A percentile compares a stretch with the other conserved stretches of the same genome.
Evolutionary conservation across 2,888 invertebrate genomes (phyloP).

Genomic region (Congeria kusceri): DNA sequence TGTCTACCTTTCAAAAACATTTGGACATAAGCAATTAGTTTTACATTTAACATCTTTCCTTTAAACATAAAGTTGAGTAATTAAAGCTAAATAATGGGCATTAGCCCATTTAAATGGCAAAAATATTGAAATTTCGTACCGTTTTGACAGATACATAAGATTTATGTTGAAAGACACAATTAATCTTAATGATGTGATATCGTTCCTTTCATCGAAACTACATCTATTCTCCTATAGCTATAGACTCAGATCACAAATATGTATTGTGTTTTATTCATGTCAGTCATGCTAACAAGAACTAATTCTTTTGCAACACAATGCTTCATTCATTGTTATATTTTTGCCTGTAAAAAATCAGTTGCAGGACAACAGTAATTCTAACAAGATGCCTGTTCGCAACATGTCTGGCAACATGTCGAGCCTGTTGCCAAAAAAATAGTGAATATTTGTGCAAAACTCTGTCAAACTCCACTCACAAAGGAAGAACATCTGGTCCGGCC

Average conservation of each 20-base stretch:
- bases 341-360: too few relatives aligned
- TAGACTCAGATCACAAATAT: constrained; percentile 10
- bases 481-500: too few relatives aligned
- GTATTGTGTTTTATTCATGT: constrained; percentile 6
- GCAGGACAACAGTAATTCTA: too few relatives aligned
- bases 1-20: neutral
- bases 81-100: constrained; percentile 55
- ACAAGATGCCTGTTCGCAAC: too few relatives aligned
- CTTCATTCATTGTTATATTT: too few relatives aligned
- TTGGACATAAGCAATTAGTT: constrained; percentile 46
- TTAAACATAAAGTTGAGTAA: constrained; percentile 42
- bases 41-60: constrained; percentile 34
- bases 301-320: too few relatives aligned
- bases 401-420: too few relatives aligned
- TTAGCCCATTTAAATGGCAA: constrained; percentile 44
- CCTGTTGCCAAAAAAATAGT: too few relatives aligned
- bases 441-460: too few relatives aligned
- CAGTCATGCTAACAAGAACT: constrained; percentile 1
- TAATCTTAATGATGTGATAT: constrained; percentile 17
- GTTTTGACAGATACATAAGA: constrained; percentile 40
- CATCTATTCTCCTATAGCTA: too few relatives aligned
- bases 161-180: constrained; percentile 49
- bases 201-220: too few relatives aligned
- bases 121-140: constrained; percentile 63
- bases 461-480: too few relatives aligned